Evolutionary conservation across 2,113 vertebrate genomes (phyloP).

Genomic region (Oreochromis aureus): DNA sequence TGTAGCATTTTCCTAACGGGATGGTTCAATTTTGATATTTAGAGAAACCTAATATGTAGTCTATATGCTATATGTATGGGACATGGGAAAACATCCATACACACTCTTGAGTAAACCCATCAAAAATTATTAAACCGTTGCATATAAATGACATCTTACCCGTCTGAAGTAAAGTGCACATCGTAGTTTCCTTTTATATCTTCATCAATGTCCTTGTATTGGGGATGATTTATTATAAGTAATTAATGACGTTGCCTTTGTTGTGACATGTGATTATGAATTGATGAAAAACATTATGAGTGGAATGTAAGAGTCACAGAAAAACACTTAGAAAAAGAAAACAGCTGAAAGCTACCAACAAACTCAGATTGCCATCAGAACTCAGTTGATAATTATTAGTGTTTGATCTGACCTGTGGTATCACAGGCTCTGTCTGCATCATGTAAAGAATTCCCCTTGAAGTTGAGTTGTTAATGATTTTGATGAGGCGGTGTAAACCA

Average conservation of each 20-base stretch:
- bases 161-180: not conserved
- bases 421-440: not conserved
- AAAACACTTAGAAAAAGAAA: not conserved
- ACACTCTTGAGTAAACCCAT: not conserved
- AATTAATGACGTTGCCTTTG: not conserved
- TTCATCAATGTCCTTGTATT: not conserved
- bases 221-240: not conserved
- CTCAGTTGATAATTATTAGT: not conserved
- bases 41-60: not conserved
- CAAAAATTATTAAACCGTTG: not conserved
- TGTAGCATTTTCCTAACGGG: not conserved
- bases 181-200: not conserved
- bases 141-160: not conserved
- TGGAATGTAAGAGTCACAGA: not conserved
- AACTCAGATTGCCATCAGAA: not conserved
- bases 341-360: not conserved
- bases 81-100: not conserved
- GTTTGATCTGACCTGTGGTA: not conserved
- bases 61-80: not conserved
- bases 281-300: not conserved
- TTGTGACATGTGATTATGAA: not conserved
- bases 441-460: not conserved
- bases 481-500: not conserved
- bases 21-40: not conserved
- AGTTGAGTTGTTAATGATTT: not conserved